phyloP scores from a whole-genome alignment of 1,140 invertebrate genomes.

The Drosophila nikananu region DNA sequence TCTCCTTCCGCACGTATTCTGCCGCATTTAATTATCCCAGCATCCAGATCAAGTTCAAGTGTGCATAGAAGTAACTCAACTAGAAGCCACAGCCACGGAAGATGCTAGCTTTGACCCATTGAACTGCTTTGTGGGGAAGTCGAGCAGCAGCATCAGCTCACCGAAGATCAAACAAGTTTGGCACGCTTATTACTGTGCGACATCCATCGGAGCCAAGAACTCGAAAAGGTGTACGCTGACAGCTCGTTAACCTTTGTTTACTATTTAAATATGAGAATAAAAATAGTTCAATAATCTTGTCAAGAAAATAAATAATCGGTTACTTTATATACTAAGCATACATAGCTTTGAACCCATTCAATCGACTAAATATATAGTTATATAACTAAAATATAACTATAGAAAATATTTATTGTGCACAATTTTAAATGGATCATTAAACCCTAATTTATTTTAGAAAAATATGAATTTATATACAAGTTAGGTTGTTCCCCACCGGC shows the following conservation, averaged over 20 bases:
- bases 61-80: constrained; percentile 20
- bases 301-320: not conserved
- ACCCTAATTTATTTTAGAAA: too few relatives aligned
- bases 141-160: constrained; percentile 35
- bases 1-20: constrained; percentile 63
- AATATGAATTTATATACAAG: too few relatives aligned
- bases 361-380: too few relatives aligned
- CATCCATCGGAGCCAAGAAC: constrained; percentile 18
- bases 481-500: too few relatives aligned
- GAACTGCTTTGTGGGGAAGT: constrained; percentile 52
- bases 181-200: constrained; percentile 44
- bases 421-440: too few relatives aligned
- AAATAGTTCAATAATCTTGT: not conserved
- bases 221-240: constrained; percentile 26
- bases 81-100: constrained; percentile 29
- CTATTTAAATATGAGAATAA: not conserved
- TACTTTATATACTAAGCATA: not conserved
- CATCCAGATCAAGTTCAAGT: constrained; percentile 76
- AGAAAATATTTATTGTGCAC: too few relatives aligned
- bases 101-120: constrained; percentile 62
- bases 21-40: constrained; percentile 22
- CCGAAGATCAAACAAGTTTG: constrained; percentile 28
- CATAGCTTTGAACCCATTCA: not conserved
- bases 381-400: too few relatives aligned
- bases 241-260: not conserved